These are phyloP conservation scores for Campoplex nolae DNA, from an alignment of 2,888 invertebrate genomes.

Conservation along the genomic window DNA sequence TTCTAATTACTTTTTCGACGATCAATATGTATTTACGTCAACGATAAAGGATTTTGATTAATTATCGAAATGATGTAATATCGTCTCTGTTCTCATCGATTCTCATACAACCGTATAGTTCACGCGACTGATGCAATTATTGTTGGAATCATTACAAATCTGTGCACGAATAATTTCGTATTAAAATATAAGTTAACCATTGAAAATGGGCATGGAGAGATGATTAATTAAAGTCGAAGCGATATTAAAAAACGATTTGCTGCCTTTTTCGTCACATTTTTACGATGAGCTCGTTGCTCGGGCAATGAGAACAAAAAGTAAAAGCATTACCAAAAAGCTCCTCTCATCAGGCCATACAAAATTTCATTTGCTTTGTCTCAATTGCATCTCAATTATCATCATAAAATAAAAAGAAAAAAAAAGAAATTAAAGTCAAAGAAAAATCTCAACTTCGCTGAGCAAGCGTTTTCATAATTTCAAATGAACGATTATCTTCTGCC, in stretches of 20 bases:
- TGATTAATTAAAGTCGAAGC: neutral
- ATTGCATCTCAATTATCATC: too few species aligned
- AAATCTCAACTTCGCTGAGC: too few species aligned
- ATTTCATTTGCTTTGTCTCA: neutral
- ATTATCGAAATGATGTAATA: conserved; percentile 2
- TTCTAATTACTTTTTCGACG: neutral
- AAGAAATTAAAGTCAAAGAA: too few species aligned
- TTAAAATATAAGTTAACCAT: neutral
- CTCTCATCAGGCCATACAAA: neutral
- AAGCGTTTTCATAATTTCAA: neutral
- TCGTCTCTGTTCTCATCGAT: neutral
- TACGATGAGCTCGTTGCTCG: neutral
- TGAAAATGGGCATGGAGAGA: neutral
- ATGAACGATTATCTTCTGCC: neutral
- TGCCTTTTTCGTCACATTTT: neutral
- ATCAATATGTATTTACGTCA: neutral
- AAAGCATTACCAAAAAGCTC: neutral
- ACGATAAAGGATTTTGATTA: neutral
- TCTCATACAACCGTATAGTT: too few species aligned
- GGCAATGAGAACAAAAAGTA: neutral
- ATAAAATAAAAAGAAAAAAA: too few species aligned
- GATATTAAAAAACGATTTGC: neutral
- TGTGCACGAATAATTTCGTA: neutral
- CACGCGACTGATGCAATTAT: neutral
- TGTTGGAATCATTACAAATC: neutral